A percentile compares a stretch with the other conserved stretches of the same genome.
Conservation (phyloP, 2,113 vertebrate genomes). For the Microcebus griseorufus region DNA sequence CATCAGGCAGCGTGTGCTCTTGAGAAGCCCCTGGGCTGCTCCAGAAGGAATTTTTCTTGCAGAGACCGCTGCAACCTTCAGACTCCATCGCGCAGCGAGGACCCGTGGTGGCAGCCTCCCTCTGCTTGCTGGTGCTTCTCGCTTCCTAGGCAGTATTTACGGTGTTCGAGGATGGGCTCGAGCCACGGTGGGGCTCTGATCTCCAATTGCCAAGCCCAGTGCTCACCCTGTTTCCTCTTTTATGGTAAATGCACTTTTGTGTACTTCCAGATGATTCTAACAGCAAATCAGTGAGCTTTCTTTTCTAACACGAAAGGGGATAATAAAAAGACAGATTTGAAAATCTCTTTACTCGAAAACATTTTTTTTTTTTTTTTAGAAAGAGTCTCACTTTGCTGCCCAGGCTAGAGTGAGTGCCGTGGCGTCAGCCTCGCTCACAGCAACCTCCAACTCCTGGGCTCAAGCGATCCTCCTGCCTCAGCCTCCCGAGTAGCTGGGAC, state of each 20-base stretch:
- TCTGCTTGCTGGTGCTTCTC: fast-evolving
- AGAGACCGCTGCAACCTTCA: neutral
- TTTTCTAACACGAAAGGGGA: neutral
- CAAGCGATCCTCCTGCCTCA: too few relatives aligned
- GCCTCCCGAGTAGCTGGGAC: too few relatives aligned
- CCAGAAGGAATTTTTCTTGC: neutral
- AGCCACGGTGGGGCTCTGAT: constrained; percentile 47
- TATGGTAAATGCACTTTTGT: constrained; percentile 37
- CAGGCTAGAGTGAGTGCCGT: too few relatives aligned
- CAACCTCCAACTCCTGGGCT: too few relatives aligned
- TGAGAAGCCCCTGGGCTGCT: neutral
- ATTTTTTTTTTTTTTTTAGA: too few relatives aligned
- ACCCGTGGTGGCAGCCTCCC: fast-evolving
- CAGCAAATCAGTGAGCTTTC: constrained; percentile 24
- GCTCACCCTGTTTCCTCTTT: neutral
- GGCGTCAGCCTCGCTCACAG: too few relatives aligned
- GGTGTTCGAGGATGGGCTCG: neutral
- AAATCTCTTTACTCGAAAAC: neutral
- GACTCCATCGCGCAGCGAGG: constrained; percentile 35
- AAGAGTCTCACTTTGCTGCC: too few relatives aligned
- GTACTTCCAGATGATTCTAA: constrained; percentile 16
- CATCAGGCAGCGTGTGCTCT: neutral
- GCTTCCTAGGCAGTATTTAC: neutral
- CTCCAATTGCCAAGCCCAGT: neutral
- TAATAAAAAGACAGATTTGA: neutral